Conservation (phyloP, 2,797 vertebrate genomes). For the Sebastes umbrosus region DNA sequence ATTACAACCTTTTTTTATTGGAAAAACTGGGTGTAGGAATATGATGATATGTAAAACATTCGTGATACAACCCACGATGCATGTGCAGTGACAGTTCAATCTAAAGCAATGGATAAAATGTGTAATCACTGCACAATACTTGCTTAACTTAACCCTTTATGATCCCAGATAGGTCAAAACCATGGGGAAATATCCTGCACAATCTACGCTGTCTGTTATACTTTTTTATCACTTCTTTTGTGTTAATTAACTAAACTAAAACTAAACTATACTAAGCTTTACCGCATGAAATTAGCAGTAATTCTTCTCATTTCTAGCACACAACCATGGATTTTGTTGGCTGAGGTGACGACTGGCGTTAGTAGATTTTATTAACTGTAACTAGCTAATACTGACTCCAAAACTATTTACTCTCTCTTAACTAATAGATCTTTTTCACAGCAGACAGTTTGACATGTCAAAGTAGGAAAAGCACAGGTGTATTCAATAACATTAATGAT, state of each 20-base stretch:
- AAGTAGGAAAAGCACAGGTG: too few relatives aligned
- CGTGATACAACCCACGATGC: background rate
- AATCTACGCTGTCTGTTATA: background rate
- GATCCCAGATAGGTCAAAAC: background rate
- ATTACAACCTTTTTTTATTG: background rate
- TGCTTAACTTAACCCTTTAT: background rate
- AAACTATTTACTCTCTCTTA: background rate
- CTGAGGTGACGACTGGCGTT: background rate
- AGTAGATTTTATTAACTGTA: background rate
- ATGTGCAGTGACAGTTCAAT: background rate
- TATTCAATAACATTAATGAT: too few relatives aligned
- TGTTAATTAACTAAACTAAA: too few relatives aligned
- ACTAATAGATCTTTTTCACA: background rate
- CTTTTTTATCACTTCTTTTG: too few relatives aligned
- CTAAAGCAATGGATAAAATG: background rate
- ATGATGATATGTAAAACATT: background rate
- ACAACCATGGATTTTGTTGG: background rate
- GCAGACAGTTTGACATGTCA: too few relatives aligned
- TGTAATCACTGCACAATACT: background rate
- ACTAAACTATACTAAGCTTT: background rate
- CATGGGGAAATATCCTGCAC: background rate
- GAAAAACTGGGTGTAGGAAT: background rate
- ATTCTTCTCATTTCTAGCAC: background rate
- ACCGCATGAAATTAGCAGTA: background rate
- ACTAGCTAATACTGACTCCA: background rate